Conservation (phyloP, 2,113 vertebrate species). For the Clarias gariepinus region DNA sequence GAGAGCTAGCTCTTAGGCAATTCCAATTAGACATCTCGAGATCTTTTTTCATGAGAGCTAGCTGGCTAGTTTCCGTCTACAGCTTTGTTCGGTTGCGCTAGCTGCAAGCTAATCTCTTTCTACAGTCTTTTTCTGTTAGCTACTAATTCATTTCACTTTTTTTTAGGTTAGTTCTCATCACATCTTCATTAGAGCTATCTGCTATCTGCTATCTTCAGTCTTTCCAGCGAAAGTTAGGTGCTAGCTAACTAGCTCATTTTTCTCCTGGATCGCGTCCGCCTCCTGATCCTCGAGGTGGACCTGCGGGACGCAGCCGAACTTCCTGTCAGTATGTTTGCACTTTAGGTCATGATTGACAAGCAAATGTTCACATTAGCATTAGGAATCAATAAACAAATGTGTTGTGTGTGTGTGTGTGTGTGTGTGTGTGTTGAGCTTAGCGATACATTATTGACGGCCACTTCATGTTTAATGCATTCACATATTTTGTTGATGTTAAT, state of each 20-base stretch:
- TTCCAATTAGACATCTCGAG: too few species aligned
- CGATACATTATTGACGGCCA: slow-evolving; percentile 41
- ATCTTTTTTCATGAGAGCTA: too few species aligned
- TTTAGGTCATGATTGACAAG: neutral
- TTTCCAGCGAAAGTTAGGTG: neutral
- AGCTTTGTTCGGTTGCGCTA: too few species aligned
- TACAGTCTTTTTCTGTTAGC: neutral
- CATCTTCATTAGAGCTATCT: neutral
- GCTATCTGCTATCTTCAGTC: too few species aligned
- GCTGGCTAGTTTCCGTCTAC: neutral
- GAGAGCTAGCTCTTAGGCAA: neutral
- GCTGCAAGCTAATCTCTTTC: neutral
- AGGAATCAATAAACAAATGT: neutral
- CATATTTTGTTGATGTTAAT: slow-evolving; percentile 68
- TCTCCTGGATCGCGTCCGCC: neutral
- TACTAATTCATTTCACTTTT: too few species aligned
- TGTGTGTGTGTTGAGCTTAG: neutral
- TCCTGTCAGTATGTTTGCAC: neutral
- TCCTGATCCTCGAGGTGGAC: neutral
- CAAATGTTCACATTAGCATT: neutral
- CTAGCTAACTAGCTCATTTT: neutral
- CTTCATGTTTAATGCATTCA: slow-evolving; percentile 60
- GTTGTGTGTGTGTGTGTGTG: neutral
- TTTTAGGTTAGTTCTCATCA: too few species aligned
- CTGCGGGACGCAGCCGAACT: neutral